Evolutionary conservation across 2,113 vertebrate species (phyloP), one percentile per base, ranked within the genome.

Genomic region (Neoarius graeffei): DNA sequence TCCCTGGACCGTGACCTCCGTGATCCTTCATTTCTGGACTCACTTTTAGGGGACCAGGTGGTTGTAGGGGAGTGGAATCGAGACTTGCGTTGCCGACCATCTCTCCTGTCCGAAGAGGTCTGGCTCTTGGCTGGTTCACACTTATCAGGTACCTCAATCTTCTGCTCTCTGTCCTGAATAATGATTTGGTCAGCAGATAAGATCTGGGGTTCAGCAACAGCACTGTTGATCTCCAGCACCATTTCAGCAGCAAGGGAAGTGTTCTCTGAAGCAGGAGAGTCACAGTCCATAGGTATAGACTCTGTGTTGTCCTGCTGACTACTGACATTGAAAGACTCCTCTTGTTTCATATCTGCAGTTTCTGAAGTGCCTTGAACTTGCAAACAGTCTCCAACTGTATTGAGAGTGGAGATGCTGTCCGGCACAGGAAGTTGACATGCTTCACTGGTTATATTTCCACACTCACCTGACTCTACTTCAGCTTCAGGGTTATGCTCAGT

Each of bases 31-130:
- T 86, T 93, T 54, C 77, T 73, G 15, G 92, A 81, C 1, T 98
- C 97, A 83, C 91, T 94, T 93, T 96, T 96, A 17, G 97, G 97
- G 35, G 97, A 98, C 98, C 98, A 99, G 64, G 97, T 98, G 85
- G 96, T 97, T 0, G 97, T 96, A 1, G 98, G 95, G 8, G 98
- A 99, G 90, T 99, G 98, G 93, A 99, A 99, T 80, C 98, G 96
- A 87, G 98, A 99, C 85, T 93, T 96, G 27, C 95, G 90, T 76
- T 92, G 93, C 42, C 89, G 95, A 35, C 92, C 91, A 3, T 94
- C 95, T 74, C 89, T 94, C 82, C 91, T 93, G 83, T 95, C 95
- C 71, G 85, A 87, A 81, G 88, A 91, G 20, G 93, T 87, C 85
- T 93, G 54, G 54, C 77, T 64, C 10, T 86, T 86, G 42, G 71